A percentile compares a stretch with the other conserved stretches of the same genome.
Evolutionary conservation across 37 sponge, comb jelly and placozoan genomes (phyloP).

Genomic region (Chondrilla cf. caribensis): DNA sequence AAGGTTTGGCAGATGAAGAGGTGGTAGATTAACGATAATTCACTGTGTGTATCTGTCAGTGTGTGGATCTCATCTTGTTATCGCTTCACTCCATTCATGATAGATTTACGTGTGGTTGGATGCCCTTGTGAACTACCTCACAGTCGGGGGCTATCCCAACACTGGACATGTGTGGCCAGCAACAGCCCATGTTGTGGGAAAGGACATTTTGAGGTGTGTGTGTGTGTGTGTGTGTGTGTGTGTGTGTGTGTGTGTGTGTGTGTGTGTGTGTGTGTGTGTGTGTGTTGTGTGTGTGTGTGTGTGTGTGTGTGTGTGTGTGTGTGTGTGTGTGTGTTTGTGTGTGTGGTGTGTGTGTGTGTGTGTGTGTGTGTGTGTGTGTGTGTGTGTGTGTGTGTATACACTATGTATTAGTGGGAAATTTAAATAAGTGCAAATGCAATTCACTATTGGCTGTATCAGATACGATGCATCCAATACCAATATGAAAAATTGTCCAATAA

Average conservation of each 20-base stretch:
- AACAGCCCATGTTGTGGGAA: conserved; percentile 77
- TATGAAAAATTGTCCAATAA: too few species aligned
- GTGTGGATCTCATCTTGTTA: too few species aligned
- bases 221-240: background rate
- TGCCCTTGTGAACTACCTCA: conserved; percentile 89
- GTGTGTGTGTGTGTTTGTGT: conserved; percentile 1
- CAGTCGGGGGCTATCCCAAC: conserved; percentile 67
- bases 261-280: conserved; percentile 14
- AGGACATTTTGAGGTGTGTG: conserved; percentile 33
- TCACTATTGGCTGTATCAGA: too few species aligned
- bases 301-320: conserved; percentile 11
- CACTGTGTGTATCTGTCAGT: too few species aligned
- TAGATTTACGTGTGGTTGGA: conserved; percentile 92
- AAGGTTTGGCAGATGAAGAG: too few species aligned
- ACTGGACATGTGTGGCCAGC: conserved; percentile 64
- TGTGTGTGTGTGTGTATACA: conserved; percentile 9
- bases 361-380: conserved; percentile 19
- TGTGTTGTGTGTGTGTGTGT: conserved; percentile 19
- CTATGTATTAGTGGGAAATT: too few species aligned
- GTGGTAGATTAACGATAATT: too few species aligned
- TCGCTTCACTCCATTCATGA: too few species aligned
- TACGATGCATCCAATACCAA: too few species aligned
- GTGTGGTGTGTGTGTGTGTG: conserved; percentile 1
- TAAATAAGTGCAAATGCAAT: too few species aligned
- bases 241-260: conserved; percentile 28